Conservation (phyloP, 2,888 invertebrate genomes). For the Drosophila cracens region DNA sequence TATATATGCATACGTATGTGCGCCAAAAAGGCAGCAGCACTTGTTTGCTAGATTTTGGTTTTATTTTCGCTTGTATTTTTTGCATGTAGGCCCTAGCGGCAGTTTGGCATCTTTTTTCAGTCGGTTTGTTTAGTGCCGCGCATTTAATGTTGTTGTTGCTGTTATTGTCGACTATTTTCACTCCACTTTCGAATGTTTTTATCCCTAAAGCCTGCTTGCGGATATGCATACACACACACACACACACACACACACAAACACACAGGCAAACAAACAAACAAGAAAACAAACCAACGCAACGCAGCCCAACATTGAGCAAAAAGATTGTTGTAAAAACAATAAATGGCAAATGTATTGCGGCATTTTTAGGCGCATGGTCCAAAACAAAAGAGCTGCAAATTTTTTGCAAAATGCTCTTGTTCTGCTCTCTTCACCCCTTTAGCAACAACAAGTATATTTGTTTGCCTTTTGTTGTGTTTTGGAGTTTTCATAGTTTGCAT, state of each 20-base stretch:
- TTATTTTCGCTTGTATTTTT: slow-evolving; percentile 39
- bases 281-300: slow-evolving; percentile 48
- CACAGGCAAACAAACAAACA: slow-evolving; percentile 32
- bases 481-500: slow-evolving; percentile 50
- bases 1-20: slow-evolving; percentile 13
- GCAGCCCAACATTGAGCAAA: slow-evolving; percentile 40
- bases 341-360: slow-evolving; percentile 77
- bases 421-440: background rate
- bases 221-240: slow-evolving; percentile 59
- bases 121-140: slow-evolving; percentile 41
- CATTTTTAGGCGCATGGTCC: slow-evolving; percentile 71
- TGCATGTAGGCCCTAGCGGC: slow-evolving; percentile 41
- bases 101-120: slow-evolving; percentile 34
- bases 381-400: slow-evolving; percentile 70
- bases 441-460: slow-evolving; percentile 1
- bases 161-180: slow-evolving; percentile 70
- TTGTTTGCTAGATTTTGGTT: slow-evolving; percentile 61
- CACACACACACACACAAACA: slow-evolving; percentile 18
- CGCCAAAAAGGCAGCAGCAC: slow-evolving; percentile 50
- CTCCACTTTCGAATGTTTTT: slow-evolving; percentile 75
- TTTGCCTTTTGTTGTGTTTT: slow-evolving; percentile 18
- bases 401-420: slow-evolving; percentile 62
- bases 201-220: slow-evolving; percentile 79
- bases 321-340: slow-evolving; percentile 75
- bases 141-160: slow-evolving; percentile 13